Evolutionary conservation across 2,888 invertebrate genomes (phyloP), one percentile per base, ranked within the genome.

Genomic region (Amphiduros pacificus): DNA sequence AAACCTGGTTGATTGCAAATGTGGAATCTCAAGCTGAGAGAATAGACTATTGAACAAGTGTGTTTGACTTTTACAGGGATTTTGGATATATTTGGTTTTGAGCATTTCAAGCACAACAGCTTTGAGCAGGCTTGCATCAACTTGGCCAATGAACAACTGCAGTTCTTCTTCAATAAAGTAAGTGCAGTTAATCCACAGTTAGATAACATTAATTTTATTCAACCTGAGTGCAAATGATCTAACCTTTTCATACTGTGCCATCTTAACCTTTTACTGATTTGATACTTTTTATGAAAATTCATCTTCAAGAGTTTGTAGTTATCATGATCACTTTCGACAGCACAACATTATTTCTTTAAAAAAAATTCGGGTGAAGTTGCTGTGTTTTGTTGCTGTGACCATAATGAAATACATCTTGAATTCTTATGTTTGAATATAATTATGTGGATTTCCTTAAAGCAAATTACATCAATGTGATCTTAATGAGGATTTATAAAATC

Each of bases 81-180:
- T 49, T 68, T 81, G 29, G 81, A 81, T 62, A 81, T 81, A 24
- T 81, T 79, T 73, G 81, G 81, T 26, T 81, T 81, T 73, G 81
- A 81, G 65, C 77, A 80, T 65, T 81, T 81, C 71, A 74, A 76
- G 60, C 70, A 73, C 60, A 81, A 81, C 72, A 78, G 79, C 62
- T 80, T 81, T 72, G 81, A 81, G 60, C 81, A 81, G 67, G 77
- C 77, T 1, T 81, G 80, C 59, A 81, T 81, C 60, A 81, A 81
- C 67, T 62, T 81, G 58, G 80, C 81, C 26, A 81, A 81, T 71
- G 81, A 81, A 68, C 81, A 81, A 68, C 71, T 81, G 4, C 81
- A 81, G 71, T 80, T 75, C 65, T 80, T 78, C 71, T 80, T 80
- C 66, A 80, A 80, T 53, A 72, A 77, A 73, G 78, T 78, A 63